Conservation (phyloP, 2,888 invertebrate species). For the Apamea sordens region DNA sequence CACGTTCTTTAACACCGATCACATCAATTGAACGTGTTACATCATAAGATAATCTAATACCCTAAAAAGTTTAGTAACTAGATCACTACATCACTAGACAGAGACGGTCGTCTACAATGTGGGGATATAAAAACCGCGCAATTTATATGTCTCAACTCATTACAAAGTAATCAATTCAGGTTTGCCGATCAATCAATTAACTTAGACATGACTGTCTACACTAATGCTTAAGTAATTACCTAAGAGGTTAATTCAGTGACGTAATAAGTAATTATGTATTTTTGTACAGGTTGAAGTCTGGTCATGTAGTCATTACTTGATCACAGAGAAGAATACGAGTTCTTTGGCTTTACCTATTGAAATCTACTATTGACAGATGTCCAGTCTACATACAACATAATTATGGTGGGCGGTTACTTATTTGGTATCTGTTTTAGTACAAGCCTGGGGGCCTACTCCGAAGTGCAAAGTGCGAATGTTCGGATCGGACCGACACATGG, state of each 20-base stretch:
- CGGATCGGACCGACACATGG: no score
- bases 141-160: conserved; percentile 14
- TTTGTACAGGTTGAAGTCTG: conserved; percentile 2
- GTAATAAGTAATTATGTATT: conserved; percentile 6
- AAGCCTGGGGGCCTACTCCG: no score
- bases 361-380: background rate
- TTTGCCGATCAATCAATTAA: conserved; percentile 28
- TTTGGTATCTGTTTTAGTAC: no score
- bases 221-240: conserved; percentile 30
- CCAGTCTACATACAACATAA: background rate
- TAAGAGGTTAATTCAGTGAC: conserved; percentile 16
- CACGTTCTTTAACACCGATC: conserved; percentile 10
- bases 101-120: background rate
- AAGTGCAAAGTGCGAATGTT: no score
- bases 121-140: background rate
- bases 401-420: background rate
- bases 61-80: background rate
- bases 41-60: background rate
- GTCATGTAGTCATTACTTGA: conserved; percentile 13
- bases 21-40: background rate
- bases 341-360: background rate
- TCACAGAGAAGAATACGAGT: background rate
- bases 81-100: background rate
- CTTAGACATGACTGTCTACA: conserved; percentile 15
- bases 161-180: conserved; percentile 24